These are phyloP conservation scores for Cheirogaleus major DNA, from an alignment of 2,797 vertebrate species.

Conservation along the genomic window DNA sequence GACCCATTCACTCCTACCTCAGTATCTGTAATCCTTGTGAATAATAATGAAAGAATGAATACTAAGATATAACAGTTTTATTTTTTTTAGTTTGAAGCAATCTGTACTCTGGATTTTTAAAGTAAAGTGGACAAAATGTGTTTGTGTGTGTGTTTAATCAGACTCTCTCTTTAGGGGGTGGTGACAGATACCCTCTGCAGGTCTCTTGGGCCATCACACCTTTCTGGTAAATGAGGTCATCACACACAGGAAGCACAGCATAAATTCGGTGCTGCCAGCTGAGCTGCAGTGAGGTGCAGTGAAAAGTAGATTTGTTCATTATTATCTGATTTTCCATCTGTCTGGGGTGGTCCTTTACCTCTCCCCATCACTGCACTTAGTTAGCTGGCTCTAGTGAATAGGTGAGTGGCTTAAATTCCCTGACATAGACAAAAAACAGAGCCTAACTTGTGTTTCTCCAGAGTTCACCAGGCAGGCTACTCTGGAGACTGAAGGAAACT, in stretches of 20 bases:
- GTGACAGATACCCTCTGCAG: neutral
- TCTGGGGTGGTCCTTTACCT: neutral
- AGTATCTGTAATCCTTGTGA: neutral
- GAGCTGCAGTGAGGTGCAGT: neutral
- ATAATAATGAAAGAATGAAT: neutral
- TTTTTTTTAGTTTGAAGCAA: neutral
- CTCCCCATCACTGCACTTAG: neutral
- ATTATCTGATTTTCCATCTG: neutral
- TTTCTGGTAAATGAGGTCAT: neutral
- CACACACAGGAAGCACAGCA: neutral
- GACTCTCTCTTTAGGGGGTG: neutral
- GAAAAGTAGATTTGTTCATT: neutral
- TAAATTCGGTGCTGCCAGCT: neutral
- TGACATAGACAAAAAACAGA: neutral
- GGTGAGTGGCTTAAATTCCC: neutral
- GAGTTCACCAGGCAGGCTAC: neutral
- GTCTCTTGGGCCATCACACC: neutral
- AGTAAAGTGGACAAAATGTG: neutral
- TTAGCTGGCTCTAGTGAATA: neutral
- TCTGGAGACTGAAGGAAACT: neutral
- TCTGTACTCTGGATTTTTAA: neutral
- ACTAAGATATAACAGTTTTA: neutral
- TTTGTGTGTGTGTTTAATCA: neutral
- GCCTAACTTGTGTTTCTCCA: neutral
- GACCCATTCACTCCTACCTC: neutral